phyloP scores from a whole-genome alignment of 2,888 invertebrate genomes.

The Toxonevra muliebris region DNA sequence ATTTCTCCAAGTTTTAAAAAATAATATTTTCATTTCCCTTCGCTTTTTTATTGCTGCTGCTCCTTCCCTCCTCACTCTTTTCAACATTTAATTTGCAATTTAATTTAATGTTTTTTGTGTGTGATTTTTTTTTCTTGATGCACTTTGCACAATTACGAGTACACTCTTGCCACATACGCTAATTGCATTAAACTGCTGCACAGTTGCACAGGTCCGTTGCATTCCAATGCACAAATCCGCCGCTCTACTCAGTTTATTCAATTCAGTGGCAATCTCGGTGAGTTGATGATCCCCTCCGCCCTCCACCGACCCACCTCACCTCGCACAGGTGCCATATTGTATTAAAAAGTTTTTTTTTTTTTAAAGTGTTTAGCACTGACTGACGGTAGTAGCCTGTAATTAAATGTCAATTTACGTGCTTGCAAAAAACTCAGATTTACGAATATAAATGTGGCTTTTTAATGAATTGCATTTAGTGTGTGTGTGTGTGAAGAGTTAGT shows the following conservation, averaged over 20 bases:
- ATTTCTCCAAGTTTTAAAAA: no score
- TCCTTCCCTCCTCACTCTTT: slow-evolving; percentile 7
- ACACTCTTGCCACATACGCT: slow-evolving; percentile 3
- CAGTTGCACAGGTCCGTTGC: slow-evolving; percentile 44
- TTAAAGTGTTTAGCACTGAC: no score
- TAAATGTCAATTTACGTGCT: slow-evolving; percentile 55
- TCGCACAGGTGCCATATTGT: background rate
- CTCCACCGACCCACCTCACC: slow-evolving; percentile 1
- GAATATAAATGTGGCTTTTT: no score
- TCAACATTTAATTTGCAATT: slow-evolving; percentile 55
- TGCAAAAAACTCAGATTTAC: no score
- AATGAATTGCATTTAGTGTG: no score
- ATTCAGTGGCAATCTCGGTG: background rate
- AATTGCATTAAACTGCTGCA: background rate
- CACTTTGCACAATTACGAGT: background rate
- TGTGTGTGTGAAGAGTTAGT: no score
- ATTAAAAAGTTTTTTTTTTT: no score
- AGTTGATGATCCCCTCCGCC: background rate
- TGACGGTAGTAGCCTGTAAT: slow-evolving; percentile 48
- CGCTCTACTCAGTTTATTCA: background rate
- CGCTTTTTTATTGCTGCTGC: background rate
- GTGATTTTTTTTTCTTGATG: background rate
- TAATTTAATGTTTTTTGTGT: slow-evolving; percentile 22
- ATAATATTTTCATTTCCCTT: no score
- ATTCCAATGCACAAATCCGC: slow-evolving; percentile 28